phyloP scores from a whole-genome alignment of 2,888 invertebrate genomes.

The Galerucella calmariensis region DNA sequence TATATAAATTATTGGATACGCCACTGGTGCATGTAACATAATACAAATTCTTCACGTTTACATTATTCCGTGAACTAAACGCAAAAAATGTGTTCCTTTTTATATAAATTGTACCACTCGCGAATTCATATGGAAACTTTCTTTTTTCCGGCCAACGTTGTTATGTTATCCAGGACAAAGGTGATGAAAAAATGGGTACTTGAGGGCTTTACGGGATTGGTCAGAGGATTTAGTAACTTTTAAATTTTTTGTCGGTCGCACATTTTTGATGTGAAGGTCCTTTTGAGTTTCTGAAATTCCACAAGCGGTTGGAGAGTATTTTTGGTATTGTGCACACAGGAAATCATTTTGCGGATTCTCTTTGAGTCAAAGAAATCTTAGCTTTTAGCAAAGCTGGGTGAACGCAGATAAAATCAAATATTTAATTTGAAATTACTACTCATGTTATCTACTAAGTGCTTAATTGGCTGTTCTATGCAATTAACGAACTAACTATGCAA shows the following conservation, averaged over 20 bases:
- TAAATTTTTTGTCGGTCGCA: constrained; percentile 16
- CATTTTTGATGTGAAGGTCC: constrained; percentile 7
- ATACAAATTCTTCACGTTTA: background rate
- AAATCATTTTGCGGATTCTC: background rate
- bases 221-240: constrained; percentile 29
- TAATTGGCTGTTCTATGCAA: background rate
- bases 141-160: background rate
- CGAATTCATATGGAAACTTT: constrained; percentile 22
- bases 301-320: background rate
- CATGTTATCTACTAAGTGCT: background rate
- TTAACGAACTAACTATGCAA: background rate
- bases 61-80: constrained; percentile 18
- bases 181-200: constrained; percentile 26
- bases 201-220: constrained; percentile 15
- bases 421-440: background rate
- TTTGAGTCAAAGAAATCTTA: background rate
- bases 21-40: background rate
- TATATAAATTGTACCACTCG: constrained; percentile 27
- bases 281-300: background rate
- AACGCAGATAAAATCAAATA: background rate
- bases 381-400: background rate
- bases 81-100: constrained; percentile 9
- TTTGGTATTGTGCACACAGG: background rate
- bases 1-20: background rate
- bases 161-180: constrained; percentile 8